Base-by-base conservation (phyloP, 2,113 vertebrate species). In the Hirundichthys speculiger region DNA sequence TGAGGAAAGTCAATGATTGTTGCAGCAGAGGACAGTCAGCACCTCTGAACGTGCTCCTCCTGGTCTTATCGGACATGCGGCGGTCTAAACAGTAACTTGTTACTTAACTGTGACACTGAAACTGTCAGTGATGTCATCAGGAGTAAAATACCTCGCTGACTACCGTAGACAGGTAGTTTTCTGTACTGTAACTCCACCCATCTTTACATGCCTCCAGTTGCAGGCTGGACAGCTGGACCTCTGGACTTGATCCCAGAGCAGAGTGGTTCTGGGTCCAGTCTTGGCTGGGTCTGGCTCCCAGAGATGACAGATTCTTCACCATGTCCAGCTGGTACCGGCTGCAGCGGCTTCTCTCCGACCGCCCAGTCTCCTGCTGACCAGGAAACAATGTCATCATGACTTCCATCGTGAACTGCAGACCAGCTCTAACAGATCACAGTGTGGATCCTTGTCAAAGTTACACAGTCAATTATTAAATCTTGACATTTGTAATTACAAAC, bases 121-220 rank as follows among this genome's bases (percentile, higher is more conserved):
- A 48, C 14, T 7, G 27, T 16, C 21, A 14, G 49, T n/a, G 9
- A 25, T 21, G 16, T 4, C 1, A 61, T 10, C 20, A 47, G 39
- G 8, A 25, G 12, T 20, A 45, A 56, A 19, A 62, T 80, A 88
- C 86, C 86, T 88, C 83, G 13, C 21, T 88, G 68, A 82, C 80
- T 2, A 71, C 73, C 30, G 86, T 88, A 1, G 64, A 82, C 7
- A 64, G 7, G 48, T 59, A 86, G 70, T 75, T 20, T 64, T 88
- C 72, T 3, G 64, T 65, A 18, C 73, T 75, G 70, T 84, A 84
- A 25, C 5, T 78, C 86, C 86, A 88, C 48, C 83, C 80, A 49
- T 88, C 80, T 62, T 47, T 59, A 42, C 86, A 88, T 34, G 11
- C 49, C 42, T 88, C 83, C 68, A 46, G 67, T 13, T 25, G 66